phyloP scores from a whole-genome alignment of 53 echinoderm and acorn worm genomes.

The Crossaster papposus region DNA sequence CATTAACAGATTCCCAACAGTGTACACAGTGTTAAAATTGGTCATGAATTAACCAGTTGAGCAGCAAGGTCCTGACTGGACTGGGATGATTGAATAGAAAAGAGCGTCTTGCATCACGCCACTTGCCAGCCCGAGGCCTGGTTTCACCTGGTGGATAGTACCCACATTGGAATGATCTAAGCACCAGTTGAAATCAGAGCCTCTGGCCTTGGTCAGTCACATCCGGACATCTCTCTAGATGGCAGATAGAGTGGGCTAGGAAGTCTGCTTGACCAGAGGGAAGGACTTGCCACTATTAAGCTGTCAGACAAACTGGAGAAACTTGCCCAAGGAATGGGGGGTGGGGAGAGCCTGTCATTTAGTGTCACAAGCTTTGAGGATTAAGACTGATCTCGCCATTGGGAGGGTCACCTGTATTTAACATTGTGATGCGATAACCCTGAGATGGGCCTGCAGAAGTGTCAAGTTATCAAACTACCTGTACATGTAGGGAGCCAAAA shows the following conservation, averaged over 20 bases:
- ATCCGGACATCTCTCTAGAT: conserved; percentile 6
- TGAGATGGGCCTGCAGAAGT: too few species aligned
- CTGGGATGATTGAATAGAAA: neutral
- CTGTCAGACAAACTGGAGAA: neutral
- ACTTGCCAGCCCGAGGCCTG: conserved; percentile 74
- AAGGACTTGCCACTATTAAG: neutral
- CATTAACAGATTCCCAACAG: too few species aligned
- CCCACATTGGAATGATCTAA: conserved; percentile 73
- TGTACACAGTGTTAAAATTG: too few species aligned
- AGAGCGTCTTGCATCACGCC: conserved; percentile 8
- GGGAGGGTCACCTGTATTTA: neutral
- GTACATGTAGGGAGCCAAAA: too few species aligned
- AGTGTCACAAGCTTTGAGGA: neutral
- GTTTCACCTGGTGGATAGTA: conserved; percentile 98
- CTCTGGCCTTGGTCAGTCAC: conserved; percentile 46
- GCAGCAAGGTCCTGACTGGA: neutral
- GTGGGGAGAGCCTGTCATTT: neutral
- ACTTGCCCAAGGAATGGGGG: neutral
- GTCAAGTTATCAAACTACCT: too few species aligned
- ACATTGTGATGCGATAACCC: neutral
- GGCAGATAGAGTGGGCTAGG: neutral
- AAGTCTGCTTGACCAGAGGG: neutral
- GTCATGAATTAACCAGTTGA: neutral
- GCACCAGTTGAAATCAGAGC: conserved; percentile 99
- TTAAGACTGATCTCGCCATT: neutral